A percentile compares a stretch with the other conserved stretches of the same genome.
Conservation (phyloP, 1,140 invertebrate genomes). For the Venustaconcha ellipsiformis region DNA sequence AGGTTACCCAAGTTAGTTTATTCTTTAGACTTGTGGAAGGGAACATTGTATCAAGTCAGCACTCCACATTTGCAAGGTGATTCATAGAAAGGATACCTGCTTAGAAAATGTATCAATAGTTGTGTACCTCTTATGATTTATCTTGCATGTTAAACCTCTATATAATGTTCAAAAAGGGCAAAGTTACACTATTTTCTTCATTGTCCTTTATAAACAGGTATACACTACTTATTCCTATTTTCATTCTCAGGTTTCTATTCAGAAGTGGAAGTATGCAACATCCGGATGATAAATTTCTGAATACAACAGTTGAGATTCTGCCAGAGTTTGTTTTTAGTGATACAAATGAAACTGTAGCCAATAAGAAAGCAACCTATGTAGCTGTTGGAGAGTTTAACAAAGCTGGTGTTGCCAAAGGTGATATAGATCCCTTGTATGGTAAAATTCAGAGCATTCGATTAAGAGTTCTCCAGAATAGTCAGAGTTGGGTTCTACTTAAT, state of each 20-base stretch:
- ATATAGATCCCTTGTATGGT: slow-evolving; percentile 33
- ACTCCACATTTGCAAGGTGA: too few species aligned
- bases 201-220: slow-evolving; percentile 13
- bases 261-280: slow-evolving; percentile 93
- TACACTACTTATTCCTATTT: slow-evolving; percentile 23
- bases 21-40: too few species aligned
- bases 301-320: slow-evolving; percentile 88
- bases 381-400: slow-evolving; percentile 47
- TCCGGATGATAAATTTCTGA: slow-evolving; percentile 89
- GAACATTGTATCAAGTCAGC: too few species aligned
- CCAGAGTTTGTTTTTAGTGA: slow-evolving; percentile 4
- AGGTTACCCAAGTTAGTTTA: too few species aligned
- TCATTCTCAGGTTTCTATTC: slow-evolving; percentile 81
- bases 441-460: slow-evolving; percentile 43
- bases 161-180: neutral
- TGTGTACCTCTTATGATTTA: too few species aligned
- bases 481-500: slow-evolving; percentile 61
- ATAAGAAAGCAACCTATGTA: slow-evolving; percentile 17
- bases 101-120: too few species aligned
- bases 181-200: neutral
- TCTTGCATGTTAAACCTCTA: too few species aligned
- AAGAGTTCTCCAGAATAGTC: slow-evolving; percentile 39
- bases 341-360: neutral
- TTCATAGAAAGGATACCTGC: too few species aligned
- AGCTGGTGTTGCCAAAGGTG: slow-evolving; percentile 45